phyloP scores from a whole-genome alignment of 37 sponge, comb jelly and placozoan genomes.

The Lycopodina hypogea region DNA sequence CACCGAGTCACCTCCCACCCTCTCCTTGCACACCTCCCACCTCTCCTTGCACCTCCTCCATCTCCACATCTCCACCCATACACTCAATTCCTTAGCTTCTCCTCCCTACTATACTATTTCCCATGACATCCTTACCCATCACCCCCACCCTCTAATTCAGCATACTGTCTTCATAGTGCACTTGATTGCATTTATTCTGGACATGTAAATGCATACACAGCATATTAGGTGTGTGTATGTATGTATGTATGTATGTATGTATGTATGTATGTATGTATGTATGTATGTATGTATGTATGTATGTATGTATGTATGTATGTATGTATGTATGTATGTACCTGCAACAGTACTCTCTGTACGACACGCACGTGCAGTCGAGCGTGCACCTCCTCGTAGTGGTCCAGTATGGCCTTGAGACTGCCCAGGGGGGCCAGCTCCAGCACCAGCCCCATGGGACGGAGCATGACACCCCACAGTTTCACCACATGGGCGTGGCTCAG shows the following conservation, averaged over 20 bases:
- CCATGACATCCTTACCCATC: not conserved
- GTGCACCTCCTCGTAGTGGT: constrained; percentile 22
- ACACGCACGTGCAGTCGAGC: constrained; percentile 19
- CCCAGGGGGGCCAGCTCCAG: constrained; percentile 81
- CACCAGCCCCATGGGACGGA: constrained; percentile 63
- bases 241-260: too few species aligned
- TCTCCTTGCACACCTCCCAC: not conserved
- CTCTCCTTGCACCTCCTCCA: not conserved
- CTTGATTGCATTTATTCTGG: too few species aligned
- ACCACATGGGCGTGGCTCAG: constrained; percentile 61
- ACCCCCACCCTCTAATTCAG: too few species aligned
- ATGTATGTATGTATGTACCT: too few species aligned
- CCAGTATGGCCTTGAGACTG: constrained; percentile 52
- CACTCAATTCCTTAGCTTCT: too few species aligned
- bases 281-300: too few species aligned
- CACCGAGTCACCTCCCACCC: not conserved
- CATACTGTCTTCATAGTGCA: too few species aligned
- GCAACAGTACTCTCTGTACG: constrained; percentile 38
- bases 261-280: too few species aligned
- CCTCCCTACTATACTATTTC: too few species aligned
- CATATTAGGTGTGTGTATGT: too few species aligned
- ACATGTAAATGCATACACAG: too few species aligned
- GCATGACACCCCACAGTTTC: constrained; percentile 42
- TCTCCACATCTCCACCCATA: not conserved
- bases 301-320: too few species aligned